phyloP scores from a whole-genome alignment of 2,113 vertebrate species.

The Pseudopodoces humilis region DNA sequence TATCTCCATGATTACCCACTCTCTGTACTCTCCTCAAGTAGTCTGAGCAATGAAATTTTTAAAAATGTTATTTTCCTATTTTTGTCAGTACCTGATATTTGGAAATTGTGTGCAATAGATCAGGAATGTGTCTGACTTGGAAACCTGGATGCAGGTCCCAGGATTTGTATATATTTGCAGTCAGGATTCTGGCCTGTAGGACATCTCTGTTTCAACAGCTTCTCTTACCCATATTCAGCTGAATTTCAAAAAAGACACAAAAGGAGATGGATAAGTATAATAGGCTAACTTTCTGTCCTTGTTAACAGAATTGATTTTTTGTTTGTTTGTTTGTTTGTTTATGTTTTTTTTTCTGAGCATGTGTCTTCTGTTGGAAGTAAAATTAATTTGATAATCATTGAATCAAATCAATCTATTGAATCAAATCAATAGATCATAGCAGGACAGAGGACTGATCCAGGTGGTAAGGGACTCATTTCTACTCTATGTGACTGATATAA shows the following conservation, averaged over 20 bases:
- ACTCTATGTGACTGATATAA: not conserved
- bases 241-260: not conserved
- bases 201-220: not conserved
- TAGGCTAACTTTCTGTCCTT: not conserved
- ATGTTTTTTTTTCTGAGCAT: fast-evolving
- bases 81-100: not conserved
- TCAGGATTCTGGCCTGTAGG: not conserved
- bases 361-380: not conserved
- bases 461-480: not conserved
- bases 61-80: not conserved
- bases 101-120: not conserved
- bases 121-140: not conserved
- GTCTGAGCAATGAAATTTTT: not conserved
- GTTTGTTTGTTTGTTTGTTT: too few species aligned
- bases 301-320: fast-evolving
- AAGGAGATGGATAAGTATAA: not conserved
- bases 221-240: not conserved
- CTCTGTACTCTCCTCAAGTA: not conserved
- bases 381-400: not conserved
- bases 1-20: not conserved
- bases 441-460: not conserved
- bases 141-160: not conserved
- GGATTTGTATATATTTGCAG: not conserved
- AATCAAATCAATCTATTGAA: not conserved
- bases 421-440: not conserved